Conservation (phyloP, 2,797 vertebrate genomes). For the Micropoecilia bifurca region DNA sequence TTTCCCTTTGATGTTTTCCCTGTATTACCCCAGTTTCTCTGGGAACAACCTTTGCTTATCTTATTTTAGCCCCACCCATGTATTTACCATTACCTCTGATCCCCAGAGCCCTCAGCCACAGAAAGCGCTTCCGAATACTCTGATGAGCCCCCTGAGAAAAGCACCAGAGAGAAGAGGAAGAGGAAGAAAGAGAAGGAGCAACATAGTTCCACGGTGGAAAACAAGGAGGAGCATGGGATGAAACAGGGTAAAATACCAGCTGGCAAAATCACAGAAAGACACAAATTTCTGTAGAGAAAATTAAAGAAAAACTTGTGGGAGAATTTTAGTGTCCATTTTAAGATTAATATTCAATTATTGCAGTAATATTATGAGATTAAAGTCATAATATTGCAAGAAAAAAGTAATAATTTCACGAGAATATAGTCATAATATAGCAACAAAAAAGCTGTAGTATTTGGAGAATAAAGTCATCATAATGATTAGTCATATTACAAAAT, state of each 20-base stretch:
- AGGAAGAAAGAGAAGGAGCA: conserved; percentile 78
- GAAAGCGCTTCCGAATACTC: conserved; percentile 41
- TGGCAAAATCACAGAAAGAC: conserved; percentile 63
- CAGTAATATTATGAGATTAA: not conserved
- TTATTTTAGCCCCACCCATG: conserved; percentile 27
- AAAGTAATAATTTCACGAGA: too few relatives aligned
- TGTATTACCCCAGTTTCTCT: conserved; percentile 8
- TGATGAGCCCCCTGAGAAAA: conserved; percentile 58
- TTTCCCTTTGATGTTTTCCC: conserved; percentile 30
- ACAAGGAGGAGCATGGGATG: conserved; percentile 69
- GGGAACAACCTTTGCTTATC: conserved; percentile 37
- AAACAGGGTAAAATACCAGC: conserved; percentile 51
- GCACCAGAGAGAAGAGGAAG: conserved; percentile 75
- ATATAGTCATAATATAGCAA: too few relatives aligned
- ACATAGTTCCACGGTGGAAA: conserved; percentile 61
- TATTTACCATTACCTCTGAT: conserved; percentile 12
- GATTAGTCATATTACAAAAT: too few relatives aligned
- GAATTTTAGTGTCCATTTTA: not conserved
- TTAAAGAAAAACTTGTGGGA: conserved; percentile 40
- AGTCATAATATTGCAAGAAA: too few relatives aligned
- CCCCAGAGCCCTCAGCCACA: conserved; percentile 57
- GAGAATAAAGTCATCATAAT: too few relatives aligned
- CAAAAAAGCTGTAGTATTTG: too few relatives aligned
- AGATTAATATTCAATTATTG: not conserved
- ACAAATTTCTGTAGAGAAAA: conserved; percentile 57